Evolutionary conservation across 1,140 invertebrate species (phyloP).

Genomic region (Nautilus pompilius): DNA sequence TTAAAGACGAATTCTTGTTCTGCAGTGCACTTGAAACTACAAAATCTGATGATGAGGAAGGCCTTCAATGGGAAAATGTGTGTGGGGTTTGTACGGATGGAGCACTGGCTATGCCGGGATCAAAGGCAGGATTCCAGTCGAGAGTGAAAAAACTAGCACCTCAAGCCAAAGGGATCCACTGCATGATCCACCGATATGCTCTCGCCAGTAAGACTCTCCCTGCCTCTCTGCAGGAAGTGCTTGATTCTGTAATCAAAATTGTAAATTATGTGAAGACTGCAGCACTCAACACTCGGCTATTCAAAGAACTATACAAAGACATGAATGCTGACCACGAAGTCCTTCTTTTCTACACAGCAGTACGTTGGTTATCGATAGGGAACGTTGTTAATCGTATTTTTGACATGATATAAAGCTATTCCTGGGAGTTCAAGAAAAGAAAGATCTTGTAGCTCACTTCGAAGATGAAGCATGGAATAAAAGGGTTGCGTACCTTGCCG

Average conservation of each 20-base stretch:
- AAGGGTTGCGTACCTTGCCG: neutral
- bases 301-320: neutral
- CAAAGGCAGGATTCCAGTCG: neutral
- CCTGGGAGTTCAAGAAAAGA: neutral
- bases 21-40: conserved; percentile 4
- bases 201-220: conserved; percentile 9
- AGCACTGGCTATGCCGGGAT: neutral
- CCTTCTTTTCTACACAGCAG: neutral
- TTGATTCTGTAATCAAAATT: conserved; percentile 6
- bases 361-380: neutral
- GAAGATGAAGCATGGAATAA: conserved; percentile 5
- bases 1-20: conserved; percentile 1
- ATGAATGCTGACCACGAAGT: conserved; percentile 1
- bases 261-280: neutral
- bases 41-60: neutral
- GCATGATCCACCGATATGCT: conserved; percentile 10
- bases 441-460: neutral
- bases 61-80: neutral
- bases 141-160: conserved; percentile 5
- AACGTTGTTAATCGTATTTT: neutral
- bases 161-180: conserved; percentile 6
- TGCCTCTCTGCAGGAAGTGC: neutral
- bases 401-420: neutral
- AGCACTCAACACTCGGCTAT: neutral
- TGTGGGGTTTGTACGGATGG: neutral